Evolutionary conservation across 2,113 vertebrate species (phyloP).

Genomic region (Gorsachius goisagi): DNA sequence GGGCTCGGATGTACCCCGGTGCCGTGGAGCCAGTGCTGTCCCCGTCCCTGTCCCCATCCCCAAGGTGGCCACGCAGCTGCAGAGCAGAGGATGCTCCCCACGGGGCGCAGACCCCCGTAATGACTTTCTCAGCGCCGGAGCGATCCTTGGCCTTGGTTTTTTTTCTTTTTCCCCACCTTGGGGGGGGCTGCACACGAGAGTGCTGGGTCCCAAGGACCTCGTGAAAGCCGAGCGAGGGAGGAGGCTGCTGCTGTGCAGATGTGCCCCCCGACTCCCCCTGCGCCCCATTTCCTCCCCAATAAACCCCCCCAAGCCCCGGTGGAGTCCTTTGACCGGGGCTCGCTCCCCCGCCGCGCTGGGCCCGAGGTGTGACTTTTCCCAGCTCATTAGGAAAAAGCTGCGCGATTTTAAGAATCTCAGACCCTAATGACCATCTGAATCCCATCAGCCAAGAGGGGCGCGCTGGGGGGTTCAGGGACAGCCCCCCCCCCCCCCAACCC

Average conservation of each 20-base stretch:
- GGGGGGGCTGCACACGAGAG: rapidly evolving
- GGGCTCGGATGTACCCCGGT: rapidly evolving
- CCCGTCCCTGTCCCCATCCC: rapidly evolving
- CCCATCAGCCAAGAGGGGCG: constrained; percentile 8
- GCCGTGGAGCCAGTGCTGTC: rapidly evolving
- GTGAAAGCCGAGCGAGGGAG: neutral
- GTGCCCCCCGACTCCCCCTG: neutral
- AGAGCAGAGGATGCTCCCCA: neutral
- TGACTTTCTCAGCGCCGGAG: neutral
- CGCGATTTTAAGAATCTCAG: neutral
- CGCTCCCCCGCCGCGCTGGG: neutral
- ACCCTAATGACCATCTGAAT: constrained; percentile 68
- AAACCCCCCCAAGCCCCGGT: neutral
- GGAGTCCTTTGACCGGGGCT: neutral
- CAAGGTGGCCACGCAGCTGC: neutral
- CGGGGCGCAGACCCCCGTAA: neutral
- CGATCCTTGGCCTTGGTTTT: rapidly evolving
- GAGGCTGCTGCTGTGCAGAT: neutral
- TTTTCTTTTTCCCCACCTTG: neutral
- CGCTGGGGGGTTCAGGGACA: neutral
- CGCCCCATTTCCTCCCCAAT: constrained; percentile 43
- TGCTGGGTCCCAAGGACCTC: neutral
- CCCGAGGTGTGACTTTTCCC: constrained; percentile 71
- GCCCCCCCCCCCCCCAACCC: neutral
- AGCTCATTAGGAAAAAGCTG: constrained; percentile 66